Evolutionary conservation across 1,140 invertebrate genomes (phyloP).

Genomic region (Musca vetustissima): DNA sequence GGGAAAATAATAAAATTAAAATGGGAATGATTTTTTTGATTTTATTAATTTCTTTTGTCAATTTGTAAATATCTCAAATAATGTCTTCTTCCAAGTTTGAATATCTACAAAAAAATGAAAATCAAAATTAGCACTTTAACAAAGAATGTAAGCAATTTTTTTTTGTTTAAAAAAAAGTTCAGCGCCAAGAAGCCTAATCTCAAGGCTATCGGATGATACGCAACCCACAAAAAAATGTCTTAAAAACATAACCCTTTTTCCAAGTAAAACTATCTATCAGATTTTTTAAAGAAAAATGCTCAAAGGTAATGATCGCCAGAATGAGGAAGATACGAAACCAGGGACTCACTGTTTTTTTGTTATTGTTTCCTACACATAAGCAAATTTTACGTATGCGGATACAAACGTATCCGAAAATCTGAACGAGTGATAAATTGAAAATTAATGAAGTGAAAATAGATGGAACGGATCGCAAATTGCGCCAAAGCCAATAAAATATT

Average conservation of each 20-base stretch:
- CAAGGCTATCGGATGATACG: too few relatives aligned
- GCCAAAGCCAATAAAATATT: slow-evolving; percentile 56
- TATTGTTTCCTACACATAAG: not conserved
- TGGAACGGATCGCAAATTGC: slow-evolving; percentile 56
- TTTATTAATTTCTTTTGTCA: too few relatives aligned
- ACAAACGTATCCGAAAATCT: slow-evolving; percentile 50
- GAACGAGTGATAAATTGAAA: slow-evolving; percentile 56
- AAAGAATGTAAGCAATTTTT: too few relatives aligned
- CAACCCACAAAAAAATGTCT: not conserved
- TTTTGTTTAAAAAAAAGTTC: too few relatives aligned
- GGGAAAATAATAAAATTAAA: too few relatives aligned
- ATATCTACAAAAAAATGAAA: too few relatives aligned
- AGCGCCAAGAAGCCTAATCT: too few relatives aligned
- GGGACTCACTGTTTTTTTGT: not conserved
- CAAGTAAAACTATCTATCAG: slow-evolving; percentile 21
- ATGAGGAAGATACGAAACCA: not conserved
- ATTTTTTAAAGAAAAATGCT: not conserved
- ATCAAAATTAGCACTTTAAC: too few relatives aligned
- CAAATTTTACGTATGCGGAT: not conserved
- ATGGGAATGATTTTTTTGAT: too few relatives aligned
- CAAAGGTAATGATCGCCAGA: not conserved
- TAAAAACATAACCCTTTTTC: slow-evolving; percentile 18
- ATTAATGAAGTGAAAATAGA: slow-evolving; percentile 57
- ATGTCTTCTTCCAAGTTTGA: too few relatives aligned
- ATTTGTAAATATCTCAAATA: too few relatives aligned